Conservation (phyloP, 2,797 vertebrate species). For the Propithecus deckenii region DNA sequence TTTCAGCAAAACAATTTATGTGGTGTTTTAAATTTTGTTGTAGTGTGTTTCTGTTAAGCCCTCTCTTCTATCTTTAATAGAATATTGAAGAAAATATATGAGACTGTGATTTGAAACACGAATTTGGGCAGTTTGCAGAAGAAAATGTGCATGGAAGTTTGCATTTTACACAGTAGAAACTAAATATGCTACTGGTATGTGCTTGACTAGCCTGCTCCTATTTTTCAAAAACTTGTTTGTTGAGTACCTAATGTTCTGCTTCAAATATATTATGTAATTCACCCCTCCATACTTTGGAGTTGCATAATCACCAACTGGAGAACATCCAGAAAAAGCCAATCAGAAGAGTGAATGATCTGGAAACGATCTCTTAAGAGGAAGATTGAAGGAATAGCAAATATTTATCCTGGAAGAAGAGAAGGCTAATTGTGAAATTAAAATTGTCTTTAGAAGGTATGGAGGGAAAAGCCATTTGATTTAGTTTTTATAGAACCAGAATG, state of each 20-base stretch:
- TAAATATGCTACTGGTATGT: not conserved
- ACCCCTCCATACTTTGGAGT: not conserved
- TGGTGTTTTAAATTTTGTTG: not conserved
- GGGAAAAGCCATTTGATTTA: not conserved
- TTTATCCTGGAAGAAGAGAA: not conserved
- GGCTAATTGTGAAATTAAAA: not conserved
- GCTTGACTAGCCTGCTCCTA: not conserved
- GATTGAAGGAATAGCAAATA: constrained; percentile 19
- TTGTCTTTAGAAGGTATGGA: not conserved
- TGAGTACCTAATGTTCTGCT: not conserved
- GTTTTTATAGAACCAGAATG: not conserved
- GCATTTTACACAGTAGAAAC: not conserved
- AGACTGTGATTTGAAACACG: not conserved
- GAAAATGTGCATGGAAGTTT: not conserved
- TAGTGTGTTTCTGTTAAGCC: not conserved
- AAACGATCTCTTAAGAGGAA: not conserved
- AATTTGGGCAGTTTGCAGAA: not conserved
- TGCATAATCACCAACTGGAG: not conserved
- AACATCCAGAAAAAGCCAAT: not conserved
- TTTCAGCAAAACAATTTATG: not conserved
- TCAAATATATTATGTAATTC: not conserved
- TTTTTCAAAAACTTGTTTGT: not conserved
- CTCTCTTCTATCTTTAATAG: not conserved
- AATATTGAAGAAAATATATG: not conserved
- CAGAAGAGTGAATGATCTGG: not conserved